Conservation (phyloP, 1,140 invertebrate genomes). For the Sycophaga agraensis region DNA sequence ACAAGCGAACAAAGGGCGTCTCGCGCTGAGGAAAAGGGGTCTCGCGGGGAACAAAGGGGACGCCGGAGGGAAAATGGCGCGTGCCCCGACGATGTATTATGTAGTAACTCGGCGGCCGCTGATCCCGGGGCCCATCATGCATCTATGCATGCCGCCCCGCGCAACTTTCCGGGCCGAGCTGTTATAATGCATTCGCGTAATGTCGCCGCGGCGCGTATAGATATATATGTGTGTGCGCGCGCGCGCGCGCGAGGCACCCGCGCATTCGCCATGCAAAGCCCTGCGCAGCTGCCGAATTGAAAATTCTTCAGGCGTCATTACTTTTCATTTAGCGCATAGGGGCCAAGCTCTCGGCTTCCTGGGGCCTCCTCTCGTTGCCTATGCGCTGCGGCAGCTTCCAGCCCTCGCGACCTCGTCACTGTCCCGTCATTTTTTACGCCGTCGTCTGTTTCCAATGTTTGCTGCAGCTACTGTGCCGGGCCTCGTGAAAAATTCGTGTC, state of each 20-base stretch:
- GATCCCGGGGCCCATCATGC: conserved; percentile 35
- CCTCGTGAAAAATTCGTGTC: too few relatives aligned
- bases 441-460: too few relatives aligned
- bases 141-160: conserved; percentile 38
- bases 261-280: conserved; percentile 23
- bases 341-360: too few relatives aligned
- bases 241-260: background rate
- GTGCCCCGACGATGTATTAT: conserved; percentile 41
- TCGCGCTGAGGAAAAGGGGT: background rate
- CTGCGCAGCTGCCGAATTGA: conserved; percentile 7
- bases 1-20: too few relatives aligned
- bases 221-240: too few relatives aligned
- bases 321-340: conserved; percentile 14
- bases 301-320: conserved; percentile 14
- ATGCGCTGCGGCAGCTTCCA: too few relatives aligned
- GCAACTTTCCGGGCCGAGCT: too few relatives aligned
- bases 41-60: background rate
- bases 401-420: too few relatives aligned
- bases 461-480: too few relatives aligned
- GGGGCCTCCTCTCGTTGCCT: too few relatives aligned
- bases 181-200: conserved; percentile 33
- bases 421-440: too few relatives aligned
- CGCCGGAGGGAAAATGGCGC: conserved; percentile 33
- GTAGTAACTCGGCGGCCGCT: conserved; percentile 35
- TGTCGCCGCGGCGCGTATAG: background rate